phyloP scores from a whole-genome alignment of 2,797 vertebrate genomes.

The Gallinago stenura region DNA sequence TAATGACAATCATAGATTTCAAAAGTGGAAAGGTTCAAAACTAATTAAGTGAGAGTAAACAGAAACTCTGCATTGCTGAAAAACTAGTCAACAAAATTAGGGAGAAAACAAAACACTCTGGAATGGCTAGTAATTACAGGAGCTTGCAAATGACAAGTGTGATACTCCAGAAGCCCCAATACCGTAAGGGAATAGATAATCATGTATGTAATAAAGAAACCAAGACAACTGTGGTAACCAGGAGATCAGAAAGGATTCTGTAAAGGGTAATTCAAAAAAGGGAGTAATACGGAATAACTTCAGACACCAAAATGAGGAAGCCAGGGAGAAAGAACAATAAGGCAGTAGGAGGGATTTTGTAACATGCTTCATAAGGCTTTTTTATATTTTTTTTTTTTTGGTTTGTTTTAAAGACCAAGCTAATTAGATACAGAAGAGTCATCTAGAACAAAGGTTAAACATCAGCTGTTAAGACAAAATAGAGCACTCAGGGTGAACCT shows the following conservation, averaged over 20 bases:
- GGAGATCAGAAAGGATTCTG: conserved; percentile 33
- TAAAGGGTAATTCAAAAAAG: conserved; percentile 19
- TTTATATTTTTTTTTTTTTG: background rate
- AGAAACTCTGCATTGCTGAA: background rate
- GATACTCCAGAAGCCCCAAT: background rate
- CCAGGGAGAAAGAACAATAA: background rate
- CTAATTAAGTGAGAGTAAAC: conserved; percentile 24
- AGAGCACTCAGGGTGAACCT: conserved; percentile 41
- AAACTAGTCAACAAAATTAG: conserved; percentile 39
- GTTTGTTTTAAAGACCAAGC: conserved; percentile 33
- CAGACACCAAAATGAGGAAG: conserved; percentile 36
- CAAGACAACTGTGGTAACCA: conserved; percentile 25
- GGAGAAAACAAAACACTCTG: background rate
- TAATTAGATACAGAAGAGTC: conserved; percentile 67
- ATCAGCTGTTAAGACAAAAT: conserved; percentile 38
- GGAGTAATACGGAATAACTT: conserved; percentile 29
- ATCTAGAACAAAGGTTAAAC: conserved; percentile 67
- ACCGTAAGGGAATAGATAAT: conserved; percentile 42
- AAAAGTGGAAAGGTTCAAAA: background rate
- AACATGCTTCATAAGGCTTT: background rate
- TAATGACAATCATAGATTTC: background rate
- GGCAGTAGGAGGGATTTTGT: conserved; percentile 40
- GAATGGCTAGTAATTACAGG: conserved; percentile 27
- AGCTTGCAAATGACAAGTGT: background rate
- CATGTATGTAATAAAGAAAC: conserved; percentile 25